Evolutionary conservation across 2,888 invertebrate species (phyloP).

Genomic region (Amblyjoppa proteus): DNA sequence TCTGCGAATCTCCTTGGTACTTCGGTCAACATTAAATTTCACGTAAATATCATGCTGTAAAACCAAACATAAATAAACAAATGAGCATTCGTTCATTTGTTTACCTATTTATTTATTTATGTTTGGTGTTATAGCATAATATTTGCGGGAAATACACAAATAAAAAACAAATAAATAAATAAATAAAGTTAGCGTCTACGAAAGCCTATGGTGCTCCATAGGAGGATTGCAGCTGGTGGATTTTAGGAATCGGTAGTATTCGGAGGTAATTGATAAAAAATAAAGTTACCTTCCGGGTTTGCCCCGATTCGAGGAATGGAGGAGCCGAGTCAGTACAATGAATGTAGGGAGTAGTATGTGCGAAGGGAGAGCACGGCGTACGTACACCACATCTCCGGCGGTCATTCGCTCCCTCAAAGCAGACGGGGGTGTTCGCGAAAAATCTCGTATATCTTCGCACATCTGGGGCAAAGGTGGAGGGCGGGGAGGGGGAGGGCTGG

Average conservation of each 20-base stretch:
- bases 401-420: slow-evolving; percentile 62
- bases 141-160: too few relatives aligned
- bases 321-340: slow-evolving; percentile 20
- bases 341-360: slow-evolving; percentile 1
- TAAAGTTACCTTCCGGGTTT: slow-evolving; percentile 24
- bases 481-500: not conserved
- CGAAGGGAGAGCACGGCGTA: slow-evolving; percentile 6
- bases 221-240: not conserved
- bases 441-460: slow-evolving; percentile 60
- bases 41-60: not conserved
- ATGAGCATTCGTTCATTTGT: not conserved
- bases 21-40: not conserved
- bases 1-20: slow-evolving; percentile 6
- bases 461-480: slow-evolving; percentile 51
- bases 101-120: too few relatives aligned
- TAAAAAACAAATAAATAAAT: too few relatives aligned
- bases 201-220: not conserved
- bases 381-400: slow-evolving; percentile 33
- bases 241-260: not conserved
- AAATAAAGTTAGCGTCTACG: not conserved
- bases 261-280: not conserved
- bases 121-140: too few relatives aligned
- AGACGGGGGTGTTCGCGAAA: slow-evolving; percentile 41
- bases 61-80: not conserved
- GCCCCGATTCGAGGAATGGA: not conserved